Evolutionary conservation across 2,888 invertebrate genomes (phyloP), one percentile per base, ranked within the genome.

Genomic region (Anodontia alba): DNA sequence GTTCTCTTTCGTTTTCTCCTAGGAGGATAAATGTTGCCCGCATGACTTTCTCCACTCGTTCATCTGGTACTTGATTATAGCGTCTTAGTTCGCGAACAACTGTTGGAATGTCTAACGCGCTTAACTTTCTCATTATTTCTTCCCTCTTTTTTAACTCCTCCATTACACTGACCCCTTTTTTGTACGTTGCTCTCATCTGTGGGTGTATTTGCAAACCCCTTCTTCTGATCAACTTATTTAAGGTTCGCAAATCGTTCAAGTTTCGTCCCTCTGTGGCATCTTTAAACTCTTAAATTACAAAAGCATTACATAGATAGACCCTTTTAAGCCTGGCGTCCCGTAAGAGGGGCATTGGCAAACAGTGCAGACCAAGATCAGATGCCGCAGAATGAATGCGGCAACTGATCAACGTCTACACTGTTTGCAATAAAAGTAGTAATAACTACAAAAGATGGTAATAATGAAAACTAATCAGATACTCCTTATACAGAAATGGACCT

Each of bases 11-110:
- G 8, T 42, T 2, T 2, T 26, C 57, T 10, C 70, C 70, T 29
- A 76, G 70, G 5, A 76, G 26, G 17, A 70, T 26, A 46, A 77
- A 51, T 10, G 67, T 67, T 66, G 77, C 71, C 33, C 36, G 38
- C 71, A 77, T 66, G 23, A 77, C 51, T 46, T 15, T 46, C 23
- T 49, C 38, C 23, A 77, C 66, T 1, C 7, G 17, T 1, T n/a
- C 46, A 15, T 29, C 43, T 62, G 71, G 72, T 3, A 62, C 17
- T 36, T 71, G 33, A 12, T 77, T 77, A n/a, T 46, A 72, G 1
- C 29, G 12, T 7, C 38, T 77, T 1, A 77, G 8, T 51, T 62
- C 62, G 1, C 15, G 49, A 8, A 72, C 20, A 0, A 77, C 57
- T 0, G 29, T n/a, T 31, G 36, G n/a, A 5, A 43, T 46, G 12